Evolutionary conservation across 2,888 invertebrate genomes (phyloP).

Genomic region (Andrena bucephala): DNA sequence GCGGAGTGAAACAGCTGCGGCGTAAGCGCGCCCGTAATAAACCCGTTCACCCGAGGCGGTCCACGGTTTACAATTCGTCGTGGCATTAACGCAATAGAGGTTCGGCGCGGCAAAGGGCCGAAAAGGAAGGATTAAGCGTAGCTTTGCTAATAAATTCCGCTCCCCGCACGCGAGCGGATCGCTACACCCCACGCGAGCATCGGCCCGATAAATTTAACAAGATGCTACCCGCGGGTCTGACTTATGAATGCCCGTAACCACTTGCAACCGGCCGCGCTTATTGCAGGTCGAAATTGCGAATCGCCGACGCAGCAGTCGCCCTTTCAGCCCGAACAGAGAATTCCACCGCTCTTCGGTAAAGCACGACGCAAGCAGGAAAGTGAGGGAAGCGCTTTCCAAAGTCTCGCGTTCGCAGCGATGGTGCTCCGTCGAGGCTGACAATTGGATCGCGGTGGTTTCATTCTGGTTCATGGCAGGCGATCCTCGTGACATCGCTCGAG

Average conservation of each 20-base stretch:
- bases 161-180: neutral
- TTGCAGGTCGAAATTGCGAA: conserved; percentile 22
- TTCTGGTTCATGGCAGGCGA: neutral
- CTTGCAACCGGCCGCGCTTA: conserved; percentile 11
- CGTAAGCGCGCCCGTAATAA: neutral
- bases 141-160: conserved; percentile 28
- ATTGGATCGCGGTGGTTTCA: neutral
- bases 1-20: neutral
- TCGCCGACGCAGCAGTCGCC: neutral
- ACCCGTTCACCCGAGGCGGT: conserved; percentile 6
- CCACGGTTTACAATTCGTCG: conserved; percentile 2
- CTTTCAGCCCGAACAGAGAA: neutral
- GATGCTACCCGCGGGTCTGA: conserved; percentile 8
- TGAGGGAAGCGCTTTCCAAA: neutral
- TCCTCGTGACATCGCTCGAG: neutral
- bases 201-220: conserved; percentile 8
- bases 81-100: conserved; percentile 1
- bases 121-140: neutral
- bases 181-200: too few species aligned
- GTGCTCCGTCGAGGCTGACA: neutral
- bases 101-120: neutral
- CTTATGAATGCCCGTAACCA: conserved; percentile 22
- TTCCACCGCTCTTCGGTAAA: neutral
- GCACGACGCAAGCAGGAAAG: neutral
- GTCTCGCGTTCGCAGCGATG: neutral